Percentiles rank a stretch among this genome's conserved stretches.
phyloP scores from a whole-genome alignment of 2,113 vertebrate species.

The Pachypanchax playfairii region DNA sequence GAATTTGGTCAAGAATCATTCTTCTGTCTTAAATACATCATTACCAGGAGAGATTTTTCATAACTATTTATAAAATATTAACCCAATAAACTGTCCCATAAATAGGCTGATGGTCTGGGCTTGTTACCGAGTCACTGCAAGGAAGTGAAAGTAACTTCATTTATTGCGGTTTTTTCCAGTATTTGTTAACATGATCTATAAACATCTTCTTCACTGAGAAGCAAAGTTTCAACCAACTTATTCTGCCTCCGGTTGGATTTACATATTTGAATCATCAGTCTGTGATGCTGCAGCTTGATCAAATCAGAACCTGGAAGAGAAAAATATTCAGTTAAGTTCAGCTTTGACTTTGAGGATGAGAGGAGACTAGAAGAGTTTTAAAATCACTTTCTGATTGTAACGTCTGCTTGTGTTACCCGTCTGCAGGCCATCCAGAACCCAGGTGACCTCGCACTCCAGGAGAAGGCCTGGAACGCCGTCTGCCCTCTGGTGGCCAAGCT shows the following conservation, averaged over 20 bases:
- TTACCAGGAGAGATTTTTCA: too few relatives aligned
- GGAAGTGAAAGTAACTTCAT: background rate
- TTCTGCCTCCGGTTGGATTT: background rate
- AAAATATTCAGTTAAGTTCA: background rate
- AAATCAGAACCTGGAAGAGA: background rate
- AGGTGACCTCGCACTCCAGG: constrained; percentile 88
- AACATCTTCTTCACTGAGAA: too few relatives aligned
- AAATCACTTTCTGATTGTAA: constrained; percentile 14
- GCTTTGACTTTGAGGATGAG: background rate
- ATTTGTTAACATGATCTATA: too few relatives aligned
- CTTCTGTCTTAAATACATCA: too few relatives aligned
- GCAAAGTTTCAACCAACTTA: too few relatives aligned
- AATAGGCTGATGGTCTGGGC: too few relatives aligned
- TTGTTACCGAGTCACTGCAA: too few relatives aligned
- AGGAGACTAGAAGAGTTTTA: background rate
- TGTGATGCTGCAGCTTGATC: background rate
- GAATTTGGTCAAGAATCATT: too few relatives aligned
- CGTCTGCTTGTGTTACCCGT: constrained; percentile 25
- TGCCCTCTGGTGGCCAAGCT: constrained; percentile 93
- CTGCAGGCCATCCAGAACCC: constrained; percentile 91
- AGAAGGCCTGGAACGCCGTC: constrained; percentile 91
- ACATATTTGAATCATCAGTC: background rate
- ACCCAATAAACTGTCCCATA: too few relatives aligned
- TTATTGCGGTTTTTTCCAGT: background rate
- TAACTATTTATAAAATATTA: too few relatives aligned